Evolutionary conservation across 2,888 invertebrate species (phyloP).

Genomic region (Xestia xanthographa): DNA sequence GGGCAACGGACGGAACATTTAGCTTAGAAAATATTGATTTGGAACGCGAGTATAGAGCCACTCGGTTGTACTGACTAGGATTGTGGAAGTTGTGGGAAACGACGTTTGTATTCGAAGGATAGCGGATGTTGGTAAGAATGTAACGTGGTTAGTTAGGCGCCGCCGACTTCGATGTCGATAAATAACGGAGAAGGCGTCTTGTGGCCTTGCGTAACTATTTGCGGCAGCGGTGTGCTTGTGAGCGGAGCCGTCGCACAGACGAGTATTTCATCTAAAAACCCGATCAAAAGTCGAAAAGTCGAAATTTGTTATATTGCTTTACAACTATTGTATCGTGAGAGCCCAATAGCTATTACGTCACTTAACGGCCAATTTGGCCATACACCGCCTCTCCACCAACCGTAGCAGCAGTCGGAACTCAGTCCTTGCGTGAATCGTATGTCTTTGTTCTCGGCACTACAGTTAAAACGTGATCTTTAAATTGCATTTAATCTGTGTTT

Average conservation of each 20-base stretch:
- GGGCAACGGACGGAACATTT: conserved; percentile 25
- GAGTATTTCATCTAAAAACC: too few species aligned
- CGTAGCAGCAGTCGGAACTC: too few species aligned
- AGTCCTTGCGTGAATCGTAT: too few species aligned
- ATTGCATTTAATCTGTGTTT: too few species aligned
- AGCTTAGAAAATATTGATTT: conserved; percentile 43
- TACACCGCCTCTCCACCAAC: too few species aligned
- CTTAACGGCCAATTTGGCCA: too few species aligned
- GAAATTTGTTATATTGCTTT: too few species aligned
- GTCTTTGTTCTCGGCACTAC: too few species aligned
- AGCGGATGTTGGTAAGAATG: conserved; percentile 75
- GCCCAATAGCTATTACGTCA: too few species aligned
- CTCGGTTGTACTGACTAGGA: conserved; percentile 8
- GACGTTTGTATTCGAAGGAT: conserved; percentile 59
- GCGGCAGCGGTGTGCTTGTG: conserved; percentile 80
- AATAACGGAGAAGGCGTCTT: conserved; percentile 79
- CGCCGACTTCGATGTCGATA: conserved; percentile 76
- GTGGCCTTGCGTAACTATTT: conserved; percentile 87
- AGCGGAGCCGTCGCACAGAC: conserved; percentile 72
- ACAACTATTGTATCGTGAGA: too few species aligned
- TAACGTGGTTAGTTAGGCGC: conserved; percentile 71
- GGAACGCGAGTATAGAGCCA: conserved; percentile 28
- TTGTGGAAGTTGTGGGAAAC: conserved; percentile 21
- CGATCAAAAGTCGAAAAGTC: too few species aligned
- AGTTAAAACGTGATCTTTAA: too few species aligned